Base-by-base conservation (phyloP, 2,888 invertebrate genomes). In the Chouioia cunea region DNA sequence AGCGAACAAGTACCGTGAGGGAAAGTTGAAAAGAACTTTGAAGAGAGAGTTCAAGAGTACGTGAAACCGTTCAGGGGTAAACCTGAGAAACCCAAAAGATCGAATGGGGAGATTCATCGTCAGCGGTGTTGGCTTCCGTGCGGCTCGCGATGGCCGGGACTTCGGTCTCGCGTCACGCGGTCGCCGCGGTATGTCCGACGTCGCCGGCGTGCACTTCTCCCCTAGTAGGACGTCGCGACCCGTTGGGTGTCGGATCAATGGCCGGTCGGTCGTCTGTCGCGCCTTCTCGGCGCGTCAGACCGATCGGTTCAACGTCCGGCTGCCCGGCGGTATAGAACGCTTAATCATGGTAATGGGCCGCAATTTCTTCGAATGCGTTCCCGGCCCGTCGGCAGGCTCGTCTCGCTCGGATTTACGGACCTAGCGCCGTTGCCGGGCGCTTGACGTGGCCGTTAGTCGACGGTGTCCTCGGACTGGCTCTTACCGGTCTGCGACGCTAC, bases 1-100 rank as follows among this genome's bases (percentile, higher is more conserved):
- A 90, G 89, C 88, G 86, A 87, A 86, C 85, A 88, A 89, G 88
- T 89, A 88, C 88, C 89, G 89, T 89, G 90, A 90, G 89, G 89
- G 89, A 91, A 91, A 91, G 90, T 87, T 90, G 89, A 88, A 90
- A 90, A 91, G 89, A 87, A 90, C 90, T 90, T 89, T 89, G 89
- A 89, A 90, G 88, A 90, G 79, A 80, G 78, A 80, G 79, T 79
- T 78, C 75, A 79, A 79, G 75, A 78, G 79, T 78, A 78, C 79
- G 87, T 88, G 87, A 86, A 86, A 88, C 87, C 86, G 87, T 85
- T 86, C 87, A 86, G 86, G 89, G 85, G 87, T 87, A 86, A 87
- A 85, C 86, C 88, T 86, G 89, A 89, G 87, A 89, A 89, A 86
- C 86, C 86, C 85, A 84, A 86, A 86, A 85, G 85, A 85, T 83